phyloP scores from a whole-genome alignment of 1,140 invertebrate species.

The Philopotamus ludificatus region DNA sequence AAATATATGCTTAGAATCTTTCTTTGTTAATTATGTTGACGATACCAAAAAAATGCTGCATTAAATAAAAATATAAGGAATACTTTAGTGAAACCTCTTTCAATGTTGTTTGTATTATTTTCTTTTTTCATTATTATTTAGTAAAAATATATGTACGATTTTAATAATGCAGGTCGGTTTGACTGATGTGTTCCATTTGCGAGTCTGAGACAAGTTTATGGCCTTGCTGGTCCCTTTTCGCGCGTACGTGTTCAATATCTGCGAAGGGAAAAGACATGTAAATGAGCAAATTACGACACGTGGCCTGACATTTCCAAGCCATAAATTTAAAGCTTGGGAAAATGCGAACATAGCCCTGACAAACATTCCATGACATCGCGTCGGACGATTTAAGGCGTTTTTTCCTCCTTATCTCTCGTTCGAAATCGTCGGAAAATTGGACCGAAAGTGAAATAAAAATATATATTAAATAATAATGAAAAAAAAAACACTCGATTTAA shows the following conservation, averaged over 20 bases:
- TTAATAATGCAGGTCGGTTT: neutral
- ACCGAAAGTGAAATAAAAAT: too few species aligned
- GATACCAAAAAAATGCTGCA: too few species aligned
- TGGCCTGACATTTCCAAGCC: neutral
- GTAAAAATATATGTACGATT: neutral
- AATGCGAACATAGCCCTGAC: neutral
- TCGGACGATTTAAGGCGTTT: too few species aligned
- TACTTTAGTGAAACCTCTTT: neutral
- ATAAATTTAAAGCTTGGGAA: neutral
- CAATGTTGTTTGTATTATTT: neutral
- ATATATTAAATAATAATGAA: too few species aligned
- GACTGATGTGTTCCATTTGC: slow-evolving; percentile 8
- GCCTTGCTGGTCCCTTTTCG: neutral
- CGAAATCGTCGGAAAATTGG: too few species aligned
- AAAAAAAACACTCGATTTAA: too few species aligned
- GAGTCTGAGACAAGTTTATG: slow-evolving; percentile 15
- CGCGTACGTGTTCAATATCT: slow-evolving; percentile 1
- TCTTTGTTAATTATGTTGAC: too few species aligned
- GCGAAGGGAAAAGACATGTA: neutral
- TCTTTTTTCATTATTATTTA: too few species aligned
- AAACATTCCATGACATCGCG: too few species aligned
- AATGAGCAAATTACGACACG: slow-evolving; percentile 2
- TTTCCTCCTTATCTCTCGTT: too few species aligned
- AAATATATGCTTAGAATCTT: too few species aligned
- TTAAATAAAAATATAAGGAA: too few species aligned